phyloP scores from a whole-genome alignment of 2,113 vertebrate species.

The Epinephelus cyanopodus region DNA sequence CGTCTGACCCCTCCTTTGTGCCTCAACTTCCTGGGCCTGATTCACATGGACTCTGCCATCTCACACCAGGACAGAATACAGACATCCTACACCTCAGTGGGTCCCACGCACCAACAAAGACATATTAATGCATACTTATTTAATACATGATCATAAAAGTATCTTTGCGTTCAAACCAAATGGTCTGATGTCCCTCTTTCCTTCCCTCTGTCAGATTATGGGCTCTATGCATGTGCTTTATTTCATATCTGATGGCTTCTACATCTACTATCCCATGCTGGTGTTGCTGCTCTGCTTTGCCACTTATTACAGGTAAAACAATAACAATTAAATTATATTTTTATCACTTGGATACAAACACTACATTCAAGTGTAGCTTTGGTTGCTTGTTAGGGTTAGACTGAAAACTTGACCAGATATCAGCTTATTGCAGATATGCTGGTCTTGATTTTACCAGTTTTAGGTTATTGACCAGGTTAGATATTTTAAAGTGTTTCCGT shows the following conservation, averaged over 20 bases:
- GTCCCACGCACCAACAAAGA: slow-evolving; percentile 60
- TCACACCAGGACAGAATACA: slow-evolving; percentile 89
- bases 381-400: not conserved
- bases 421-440: not conserved
- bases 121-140: not conserved
- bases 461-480: too few species aligned
- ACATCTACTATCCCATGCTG: slow-evolving; percentile 97
- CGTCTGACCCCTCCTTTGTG: slow-evolving; percentile 95
- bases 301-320: slow-evolving; percentile 91
- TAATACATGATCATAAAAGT: too few species aligned
- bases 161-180: not conserved
- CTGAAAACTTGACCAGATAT: too few species aligned
- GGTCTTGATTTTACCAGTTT: not conserved
- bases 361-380: not conserved
- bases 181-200: not conserved
- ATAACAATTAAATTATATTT: not conserved
- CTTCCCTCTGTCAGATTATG: slow-evolving; percentile 89
- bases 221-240: slow-evolving; percentile 94
- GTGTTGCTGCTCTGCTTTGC: slow-evolving; percentile 95
- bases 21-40: slow-evolving; percentile 96
- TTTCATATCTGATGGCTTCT: slow-evolving; percentile 95
- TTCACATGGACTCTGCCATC: slow-evolving; percentile 95
- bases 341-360: not conserved
- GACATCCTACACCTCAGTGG: slow-evolving; percentile 94
- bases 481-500: too few species aligned